Evolutionary conservation across 2,888 invertebrate genomes (phyloP), one percentile per base, ranked within the genome.

Genomic region (Tachina lurida): DNA sequence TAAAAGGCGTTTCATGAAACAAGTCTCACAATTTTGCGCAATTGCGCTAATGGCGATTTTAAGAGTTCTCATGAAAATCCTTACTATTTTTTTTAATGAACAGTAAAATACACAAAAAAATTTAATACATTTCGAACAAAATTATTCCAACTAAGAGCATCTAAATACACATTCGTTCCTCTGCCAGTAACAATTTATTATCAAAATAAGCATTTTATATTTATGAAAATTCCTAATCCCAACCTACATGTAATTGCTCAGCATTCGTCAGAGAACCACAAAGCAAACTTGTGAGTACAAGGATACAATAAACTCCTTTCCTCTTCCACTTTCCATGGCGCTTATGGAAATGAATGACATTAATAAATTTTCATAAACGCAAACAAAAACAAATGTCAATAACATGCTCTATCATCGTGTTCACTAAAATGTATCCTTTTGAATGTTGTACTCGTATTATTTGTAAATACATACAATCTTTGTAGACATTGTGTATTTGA

Each of bases 331-430:
- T 19, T 31, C 2, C 9, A 22, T 15, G 1, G 45, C 22, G 9
- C 19, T 17, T 45, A 31, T 47, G 45, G 8, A 54, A 56, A 71
- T 62, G 62, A 60, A 68, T 67, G 74, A 75, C 75, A 62, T 62
- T 70, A 52, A 81, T 75, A 81, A 81, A 81, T 81, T 75, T 68
- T 68, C 68, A 75, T 81, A 68, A 79, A 75, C 60, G 47, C 60
- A 68, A 63, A 81, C 81, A 74, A 80, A 41, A 81, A 74, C 52
- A 54, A 75, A 68, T 75, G 68, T 62, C 81, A 81, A 81, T 75
- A 81, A 63, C 75, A 75, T 81, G 74, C 68, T 81, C 47, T 75
- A 70, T 81, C 81, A 63, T 68, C 39, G 12, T 68, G 54, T 68
- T 68, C 41, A 54, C 52, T 54, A 68, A 70, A 81, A 68, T 75